A percentile compares a stretch with the other conserved stretches of the same genome.
These are phyloP conservation scores for Meloe dianella DNA, from an alignment of 2,888 invertebrate genomes.

Conservation along the genomic window DNA sequence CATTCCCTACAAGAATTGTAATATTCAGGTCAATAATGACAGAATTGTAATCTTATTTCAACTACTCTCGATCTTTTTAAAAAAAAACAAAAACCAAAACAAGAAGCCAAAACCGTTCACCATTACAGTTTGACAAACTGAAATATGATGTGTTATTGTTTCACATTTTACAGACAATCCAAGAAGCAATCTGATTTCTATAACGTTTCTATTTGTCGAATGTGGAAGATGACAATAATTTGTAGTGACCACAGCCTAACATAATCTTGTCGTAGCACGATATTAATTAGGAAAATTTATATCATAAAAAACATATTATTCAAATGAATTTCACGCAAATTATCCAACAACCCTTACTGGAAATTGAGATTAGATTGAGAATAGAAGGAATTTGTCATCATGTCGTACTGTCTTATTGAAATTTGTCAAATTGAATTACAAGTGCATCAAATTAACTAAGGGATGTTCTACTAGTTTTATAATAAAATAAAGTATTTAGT, in stretches of 20 bases:
- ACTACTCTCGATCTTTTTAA: slow-evolving; percentile 19
- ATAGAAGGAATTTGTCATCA: neutral
- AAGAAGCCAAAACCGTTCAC: slow-evolving; percentile 12
- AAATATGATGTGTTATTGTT: slow-evolving; percentile 50
- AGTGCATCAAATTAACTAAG: slow-evolving; percentile 7
- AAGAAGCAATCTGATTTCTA: slow-evolving; percentile 47
- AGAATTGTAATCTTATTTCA: slow-evolving; percentile 14
- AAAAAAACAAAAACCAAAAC: neutral
- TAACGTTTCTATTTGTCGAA: slow-evolving; percentile 47
- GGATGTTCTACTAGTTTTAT: neutral
- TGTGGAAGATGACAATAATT: slow-evolving; percentile 37
- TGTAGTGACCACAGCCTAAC: slow-evolving; percentile 22
- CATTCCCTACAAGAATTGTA: neutral
- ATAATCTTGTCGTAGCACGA: neutral
- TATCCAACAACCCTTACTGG: no score
- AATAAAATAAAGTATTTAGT: neutral
- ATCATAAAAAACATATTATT: no score
- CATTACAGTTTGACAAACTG: slow-evolving; percentile 39
- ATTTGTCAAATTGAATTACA: no score
- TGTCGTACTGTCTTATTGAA: neutral
- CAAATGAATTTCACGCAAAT: neutral
- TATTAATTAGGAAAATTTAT: neutral
- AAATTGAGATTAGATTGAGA: neutral
- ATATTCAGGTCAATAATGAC: slow-evolving; percentile 7
- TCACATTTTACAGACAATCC: slow-evolving; percentile 42